Evolutionary conservation across 2,113 vertebrate genomes (phyloP).

Genomic region (Microtus oregoni): DNA sequence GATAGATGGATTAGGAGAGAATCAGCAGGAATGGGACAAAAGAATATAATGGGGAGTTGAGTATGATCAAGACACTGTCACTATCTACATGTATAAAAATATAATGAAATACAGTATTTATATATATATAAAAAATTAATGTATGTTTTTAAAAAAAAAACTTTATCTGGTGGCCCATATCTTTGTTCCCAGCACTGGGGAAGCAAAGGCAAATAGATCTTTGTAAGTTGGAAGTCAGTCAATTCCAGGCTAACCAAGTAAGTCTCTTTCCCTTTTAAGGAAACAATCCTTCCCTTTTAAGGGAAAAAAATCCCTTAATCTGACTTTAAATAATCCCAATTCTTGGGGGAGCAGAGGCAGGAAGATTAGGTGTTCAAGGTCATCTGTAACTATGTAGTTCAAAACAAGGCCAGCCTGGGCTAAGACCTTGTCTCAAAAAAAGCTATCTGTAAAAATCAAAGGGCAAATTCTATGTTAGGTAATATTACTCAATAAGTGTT

Average conservation of each 20-base stretch:
- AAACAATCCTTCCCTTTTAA: not conserved
- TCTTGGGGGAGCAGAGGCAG: not conserved
- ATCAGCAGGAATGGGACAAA: not conserved
- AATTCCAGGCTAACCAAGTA: not conserved
- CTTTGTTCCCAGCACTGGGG: not conserved
- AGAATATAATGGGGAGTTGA: not conserved
- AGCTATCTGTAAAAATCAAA: not conserved
- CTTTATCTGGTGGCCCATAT: not conserved
- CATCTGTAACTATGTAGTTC: not conserved
- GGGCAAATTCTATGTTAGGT: not conserved
- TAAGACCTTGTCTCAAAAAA: not conserved
- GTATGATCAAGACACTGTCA: not conserved
- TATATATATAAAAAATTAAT: too few species aligned
- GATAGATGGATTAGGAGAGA: not conserved
- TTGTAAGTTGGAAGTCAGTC: not conserved
- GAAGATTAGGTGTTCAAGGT: not conserved
- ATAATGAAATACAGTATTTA: not conserved
- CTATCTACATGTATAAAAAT: not conserved
- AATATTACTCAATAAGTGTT: slow-evolving; percentile 35
- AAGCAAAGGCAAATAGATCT: not conserved
- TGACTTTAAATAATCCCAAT: not conserved
- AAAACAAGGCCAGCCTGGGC: not conserved
- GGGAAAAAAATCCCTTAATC: not conserved
- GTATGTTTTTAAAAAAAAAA: not conserved
- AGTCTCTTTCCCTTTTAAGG: not conserved